Base-by-base conservation (phyloP, 2,797 vertebrate species). In the Micromesistius poutassou region DNA sequence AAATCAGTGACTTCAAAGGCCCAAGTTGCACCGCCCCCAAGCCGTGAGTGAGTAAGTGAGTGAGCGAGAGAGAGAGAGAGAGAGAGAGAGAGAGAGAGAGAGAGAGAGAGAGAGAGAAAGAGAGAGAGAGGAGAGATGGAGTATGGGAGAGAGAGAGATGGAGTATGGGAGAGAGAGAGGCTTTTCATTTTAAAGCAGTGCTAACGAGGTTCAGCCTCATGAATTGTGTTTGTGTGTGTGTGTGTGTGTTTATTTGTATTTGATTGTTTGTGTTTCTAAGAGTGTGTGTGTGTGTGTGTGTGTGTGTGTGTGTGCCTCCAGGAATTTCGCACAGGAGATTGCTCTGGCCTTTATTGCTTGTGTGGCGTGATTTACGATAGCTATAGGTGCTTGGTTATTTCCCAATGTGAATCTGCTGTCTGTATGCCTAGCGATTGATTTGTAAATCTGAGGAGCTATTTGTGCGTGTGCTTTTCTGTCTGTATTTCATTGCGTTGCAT, bases 181-280 rank as follows among this genome's bases (percentile, higher is more conserved):
- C 87, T 90, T 87, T 88, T 86, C 87, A 90, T 87, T 91, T 85
- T 86, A 85, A 84, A 88, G 83, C 79, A 82, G 80, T 36, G 62
- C 79, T 91, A 90, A 93, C 90, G 87, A 90, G 85, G 80, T 85
- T 92, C 79, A 85, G 80, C 87, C 79, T 82, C 71, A 74, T 76
- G 74, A 19, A 38, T 30, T 31, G 66, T 40, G 79, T 68, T 71
- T 75, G n/a, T 74, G 22, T 68, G 62, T 72, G 79, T 78, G 40
- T 74, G 36, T 79, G 3, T 74, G 22, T 68, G 62, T 72, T 78
- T 78, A 36, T 74, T 33, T 79, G 3, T 74, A 42, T 76, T 35
- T 73, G 36, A 22, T 2, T 30, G 66, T 12, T 19, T 50, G 50
- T 66, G 77, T 74, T 35, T 70, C 55, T 66, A 71, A 22, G 50